Evolutionary conservation across 1,140 invertebrate genomes (phyloP), one percentile per base, ranked within the genome.

Genomic region (Papilio polytes): DNA sequence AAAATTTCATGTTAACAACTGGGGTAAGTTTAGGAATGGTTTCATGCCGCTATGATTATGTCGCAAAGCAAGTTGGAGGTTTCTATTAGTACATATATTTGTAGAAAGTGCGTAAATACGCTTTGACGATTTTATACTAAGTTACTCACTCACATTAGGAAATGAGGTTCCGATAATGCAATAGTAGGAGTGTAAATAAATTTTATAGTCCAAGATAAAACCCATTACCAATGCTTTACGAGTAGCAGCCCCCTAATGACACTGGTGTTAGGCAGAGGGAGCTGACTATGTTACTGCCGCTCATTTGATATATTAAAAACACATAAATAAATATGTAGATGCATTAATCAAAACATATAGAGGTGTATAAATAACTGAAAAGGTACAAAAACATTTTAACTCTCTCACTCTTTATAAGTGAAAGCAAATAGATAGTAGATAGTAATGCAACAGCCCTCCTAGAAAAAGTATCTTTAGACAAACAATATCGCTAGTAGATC

Each of bases 161-260:
- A 88, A 87, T 88, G 84, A 88, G 85, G 85, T 86, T 85, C 73
- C 86, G 85, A 90, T 92, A 90, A 90, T 88, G 86, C 88, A 88
- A 82, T 89, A 85, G 87, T 87, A 88, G 89, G 91, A 86, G 90
- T 90, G 91, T 91, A 92, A 93, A 94, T 92, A 92, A 91, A 91
- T 93, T 92, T 94, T 94, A 93, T 92, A 91, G 90, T 88, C 89
- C 80, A 84, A 93, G 92, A 94, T 92, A 93, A 93, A 94, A 91
- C 83, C 90, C 91, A 93, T 93, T 93, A 90, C 89, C 83, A 85
- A 82, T 91, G 15, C 48, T 51, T 51, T 51, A 51, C 48, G 48
- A 51, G 48, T 51, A 15, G 15, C 48, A 51, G 48, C 6, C 48
- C 48, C 48, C 48, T 51, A 51, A 51, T 81, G 85, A 87, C 36